Base-by-base conservation (phyloP, 2,797 vertebrate genomes). In the Amphiprion clarkii region DNA sequence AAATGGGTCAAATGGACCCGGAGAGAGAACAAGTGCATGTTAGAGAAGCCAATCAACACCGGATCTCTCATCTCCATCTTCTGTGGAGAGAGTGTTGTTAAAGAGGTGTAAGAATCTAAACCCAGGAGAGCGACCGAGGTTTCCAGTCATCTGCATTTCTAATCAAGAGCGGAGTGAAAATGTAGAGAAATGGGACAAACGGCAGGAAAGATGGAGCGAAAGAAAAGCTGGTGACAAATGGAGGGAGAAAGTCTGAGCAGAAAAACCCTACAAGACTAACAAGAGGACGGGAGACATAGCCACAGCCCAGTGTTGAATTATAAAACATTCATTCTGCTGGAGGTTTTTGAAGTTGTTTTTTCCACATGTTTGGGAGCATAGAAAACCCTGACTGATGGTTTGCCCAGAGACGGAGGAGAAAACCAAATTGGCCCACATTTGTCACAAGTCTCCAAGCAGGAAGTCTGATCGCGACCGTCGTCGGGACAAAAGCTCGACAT, bases 1-100 rank as follows among this genome's bases (percentile, higher is more conserved):
- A 91, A 89, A 65, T 91, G 84, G 92, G 90, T 89, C 88, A 85
- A 88, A 83, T 56, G 79, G 91, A 91, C 87, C 87, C 89, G 61
- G 83, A 79, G 88, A 90, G 87, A 76, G 81, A 77, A 72, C 19
- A 40, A 90, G 80, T 16, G 69, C 62, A 55, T 61, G 68, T 76
- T 80, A 69, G 71, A 67, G 58, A 75, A 78, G 55, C 79, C 83
- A 87, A 73, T 83, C 74, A 48, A 71, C 83, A 58, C 49, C 4
- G 51, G 51, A 72, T 9, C 33, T 36, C 33, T 36, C 33, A 9
- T 36, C 33, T 36, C 33, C 33, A 36, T 36, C 33, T 36, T 36
- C 33, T 36, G 33, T 36, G 33, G 33, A 36, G 19, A 51, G 62
- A 49, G 6, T 21, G 78, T 49, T 63, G 52, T 79, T 84, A 29